Percentiles rank a stretch among this genome's conserved stretches.
Conservation (phyloP, 2,888 invertebrate genomes). For the Sinhomidia bicolor region DNA sequence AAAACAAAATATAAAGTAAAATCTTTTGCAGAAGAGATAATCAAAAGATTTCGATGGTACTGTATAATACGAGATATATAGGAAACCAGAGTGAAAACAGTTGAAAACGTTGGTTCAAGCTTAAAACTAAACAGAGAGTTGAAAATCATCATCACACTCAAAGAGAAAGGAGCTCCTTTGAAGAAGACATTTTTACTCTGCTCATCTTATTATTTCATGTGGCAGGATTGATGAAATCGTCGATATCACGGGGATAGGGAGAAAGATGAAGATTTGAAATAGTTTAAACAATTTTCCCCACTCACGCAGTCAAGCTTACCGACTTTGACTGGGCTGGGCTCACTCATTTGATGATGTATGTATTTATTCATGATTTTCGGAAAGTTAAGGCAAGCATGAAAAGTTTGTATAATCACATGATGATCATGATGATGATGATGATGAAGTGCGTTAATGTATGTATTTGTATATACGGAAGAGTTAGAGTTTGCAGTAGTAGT, state of each 20-base stretch:
- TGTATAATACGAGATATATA: background rate
- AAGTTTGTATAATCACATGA: slow-evolving; percentile 33
- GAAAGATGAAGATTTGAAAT: slow-evolving; percentile 45
- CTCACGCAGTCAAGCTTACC: slow-evolving; percentile 34
- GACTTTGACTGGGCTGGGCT: slow-evolving; percentile 57
- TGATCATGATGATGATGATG: background rate
- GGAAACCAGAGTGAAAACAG: slow-evolving; percentile 28
- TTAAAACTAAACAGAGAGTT: background rate
- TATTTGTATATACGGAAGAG: background rate
- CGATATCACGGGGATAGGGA: slow-evolving; percentile 47
- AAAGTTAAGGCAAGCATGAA: slow-evolving; percentile 64
- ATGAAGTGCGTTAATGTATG: background rate
- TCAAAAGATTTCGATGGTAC: slow-evolving; percentile 50
- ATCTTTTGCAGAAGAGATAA: slow-evolving; percentile 44
- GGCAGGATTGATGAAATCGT: slow-evolving; percentile 62
- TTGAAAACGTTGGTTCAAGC: slow-evolving; percentile 17
- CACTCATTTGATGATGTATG: slow-evolving; percentile 63
- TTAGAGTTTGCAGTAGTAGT: background rate
- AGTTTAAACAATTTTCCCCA: slow-evolving; percentile 41
- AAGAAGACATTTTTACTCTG: slow-evolving; percentile 35
- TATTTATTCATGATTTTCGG: slow-evolving; percentile 70
- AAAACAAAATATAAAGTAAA: background rate
- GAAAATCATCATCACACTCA: background rate
- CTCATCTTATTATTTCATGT: slow-evolving; percentile 43
- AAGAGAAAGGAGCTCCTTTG: slow-evolving; percentile 23